phyloP scores from a whole-genome alignment of 2,888 invertebrate genomes.

The Meiosimyza platycephala region DNA sequence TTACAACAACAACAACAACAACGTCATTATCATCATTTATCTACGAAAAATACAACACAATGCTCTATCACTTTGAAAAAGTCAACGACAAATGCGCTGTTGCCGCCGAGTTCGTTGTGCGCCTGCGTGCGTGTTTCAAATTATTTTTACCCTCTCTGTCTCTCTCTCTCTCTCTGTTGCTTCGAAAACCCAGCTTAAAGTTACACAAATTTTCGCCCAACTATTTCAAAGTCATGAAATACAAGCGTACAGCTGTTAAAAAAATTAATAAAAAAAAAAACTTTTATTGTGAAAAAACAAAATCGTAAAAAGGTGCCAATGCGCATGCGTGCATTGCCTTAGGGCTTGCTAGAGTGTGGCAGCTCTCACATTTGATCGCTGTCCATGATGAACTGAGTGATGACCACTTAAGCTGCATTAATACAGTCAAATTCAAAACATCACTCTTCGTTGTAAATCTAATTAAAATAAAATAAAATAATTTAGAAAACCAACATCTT shows the following conservation, averaged over 20 bases:
- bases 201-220: constrained; percentile 28
- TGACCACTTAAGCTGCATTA: constrained; percentile 11
- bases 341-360: too few species aligned
- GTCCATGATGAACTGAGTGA: not conserved
- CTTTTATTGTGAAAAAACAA: too few species aligned
- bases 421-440: too few species aligned
- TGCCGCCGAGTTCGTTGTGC: too few species aligned
- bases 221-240: constrained; percentile 43
- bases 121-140: too few species aligned
- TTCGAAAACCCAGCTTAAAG: not conserved
- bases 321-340: not conserved
- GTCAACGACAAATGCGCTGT: not conserved
- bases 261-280: too few species aligned
- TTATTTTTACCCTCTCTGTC: constrained; percentile 35
- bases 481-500: not conserved
- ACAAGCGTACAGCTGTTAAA: not conserved
- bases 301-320: not conserved
- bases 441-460: too few species aligned
- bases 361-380: not conserved
- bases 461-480: not conserved
- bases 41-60: not conserved
- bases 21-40: not conserved
- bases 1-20: not conserved
- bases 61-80: not conserved
- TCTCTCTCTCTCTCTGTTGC: constrained; percentile 27